These are phyloP conservation scores for Drosophila ezoana DNA, from an alignment of 2,888 invertebrate species.

Conservation along the genomic window DNA sequence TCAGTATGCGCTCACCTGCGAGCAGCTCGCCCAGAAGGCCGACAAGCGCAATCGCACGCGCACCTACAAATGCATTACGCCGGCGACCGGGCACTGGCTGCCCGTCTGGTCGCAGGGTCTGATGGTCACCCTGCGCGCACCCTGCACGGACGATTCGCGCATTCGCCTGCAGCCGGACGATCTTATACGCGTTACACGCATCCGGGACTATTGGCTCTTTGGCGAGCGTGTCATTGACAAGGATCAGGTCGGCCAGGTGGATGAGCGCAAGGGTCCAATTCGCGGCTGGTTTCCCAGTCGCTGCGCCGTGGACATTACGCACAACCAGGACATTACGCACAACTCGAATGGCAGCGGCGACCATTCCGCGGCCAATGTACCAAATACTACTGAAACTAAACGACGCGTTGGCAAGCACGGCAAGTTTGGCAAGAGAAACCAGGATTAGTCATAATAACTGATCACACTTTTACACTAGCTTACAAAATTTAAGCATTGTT, in stretches of 20 bases:
- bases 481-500: neutral
- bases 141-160: slow-evolving; percentile 94
- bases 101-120: slow-evolving; percentile 90
- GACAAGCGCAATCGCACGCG: slow-evolving; percentile 92
- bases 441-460: neutral
- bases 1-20: slow-evolving; percentile 94
- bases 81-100: slow-evolving; percentile 91
- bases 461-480: neutral
- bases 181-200: slow-evolving; percentile 91
- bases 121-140: slow-evolving; percentile 88
- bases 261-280: slow-evolving; percentile 67
- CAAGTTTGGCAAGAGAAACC: neutral
- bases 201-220: slow-evolving; percentile 95
- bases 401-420: neutral
- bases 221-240: slow-evolving; percentile 87
- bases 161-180: slow-evolving; percentile 90
- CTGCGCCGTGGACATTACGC: slow-evolving; percentile 88
- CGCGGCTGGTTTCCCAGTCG: slow-evolving; percentile 96
- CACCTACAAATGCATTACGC: slow-evolving; percentile 87
- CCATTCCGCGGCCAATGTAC: neutral
- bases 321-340: slow-evolving; percentile 46
- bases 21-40: slow-evolving; percentile 94
- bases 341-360: neutral
- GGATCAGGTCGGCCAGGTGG: neutral
- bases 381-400: neutral